Conservation (phyloP, 1,140 invertebrate genomes). For the Tribolium madens region DNA sequence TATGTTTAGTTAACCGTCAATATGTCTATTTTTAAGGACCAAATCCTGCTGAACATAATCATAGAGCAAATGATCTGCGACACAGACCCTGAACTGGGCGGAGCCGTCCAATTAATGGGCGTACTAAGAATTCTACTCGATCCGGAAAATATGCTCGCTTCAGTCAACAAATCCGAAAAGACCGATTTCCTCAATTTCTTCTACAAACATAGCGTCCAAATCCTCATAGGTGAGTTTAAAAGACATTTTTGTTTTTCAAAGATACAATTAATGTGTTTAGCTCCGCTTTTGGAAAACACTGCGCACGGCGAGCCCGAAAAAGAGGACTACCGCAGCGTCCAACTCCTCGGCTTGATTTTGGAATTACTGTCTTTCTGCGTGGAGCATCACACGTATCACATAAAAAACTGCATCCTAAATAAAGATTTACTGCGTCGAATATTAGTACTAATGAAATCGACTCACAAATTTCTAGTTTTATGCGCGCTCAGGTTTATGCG, state of each 20-base stretch:
- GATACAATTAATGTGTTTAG: slow-evolving; percentile 64
- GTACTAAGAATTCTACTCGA: slow-evolving; percentile 94
- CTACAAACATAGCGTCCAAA: slow-evolving; percentile 98
- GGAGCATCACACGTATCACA: slow-evolving; percentile 99
- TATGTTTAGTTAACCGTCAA: not conserved
- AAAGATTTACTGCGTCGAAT: slow-evolving; percentile 96
- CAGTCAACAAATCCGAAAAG: slow-evolving; percentile 96
- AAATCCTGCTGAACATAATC: slow-evolving; percentile 96
- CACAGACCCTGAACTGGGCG: slow-evolving; percentile 90
- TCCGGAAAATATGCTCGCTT: slow-evolving; percentile 98
- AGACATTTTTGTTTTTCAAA: too few relatives aligned
- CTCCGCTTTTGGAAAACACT: slow-evolving; percentile 91
- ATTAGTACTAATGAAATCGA: slow-evolving; percentile 96
- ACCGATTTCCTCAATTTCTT: slow-evolving; percentile 98
- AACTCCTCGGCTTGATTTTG: slow-evolving; percentile 92
- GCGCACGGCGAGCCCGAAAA: slow-evolving; percentile 85
- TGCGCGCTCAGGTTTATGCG: slow-evolving; percentile 96
- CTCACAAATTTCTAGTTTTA: slow-evolving; percentile 97
- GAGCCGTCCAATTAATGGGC: slow-evolving; percentile 95
- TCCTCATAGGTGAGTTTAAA: slow-evolving; percentile 81
- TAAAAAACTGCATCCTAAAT: slow-evolving; percentile 97
- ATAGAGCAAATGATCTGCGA: slow-evolving; percentile 96
- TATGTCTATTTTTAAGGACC: slow-evolving; percentile 75
- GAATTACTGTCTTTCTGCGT: slow-evolving; percentile 99
- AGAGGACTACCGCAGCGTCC: slow-evolving; percentile 97